Evolutionary conservation across 2,113 vertebrate species (phyloP).

Genomic region (Pimephales promelas): DNA sequence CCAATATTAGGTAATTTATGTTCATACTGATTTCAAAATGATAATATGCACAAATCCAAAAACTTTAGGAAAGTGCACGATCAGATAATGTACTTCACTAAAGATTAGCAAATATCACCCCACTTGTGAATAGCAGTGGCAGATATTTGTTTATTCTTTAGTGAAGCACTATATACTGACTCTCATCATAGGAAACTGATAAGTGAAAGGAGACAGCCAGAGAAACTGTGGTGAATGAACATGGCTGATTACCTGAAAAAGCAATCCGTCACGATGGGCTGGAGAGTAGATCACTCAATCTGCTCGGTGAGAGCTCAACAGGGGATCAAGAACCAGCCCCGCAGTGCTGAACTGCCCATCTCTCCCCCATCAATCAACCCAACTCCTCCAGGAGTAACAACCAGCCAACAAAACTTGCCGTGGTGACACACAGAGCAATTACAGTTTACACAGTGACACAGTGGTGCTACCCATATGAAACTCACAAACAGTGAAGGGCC

Average conservation of each 20-base stretch:
- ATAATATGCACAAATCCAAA: too few species aligned
- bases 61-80: too few species aligned
- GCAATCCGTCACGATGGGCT: conserved; percentile 81
- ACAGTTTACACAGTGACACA: conserved; percentile 39
- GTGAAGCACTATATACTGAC: neutral
- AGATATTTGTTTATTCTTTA: too few species aligned
- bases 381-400: conserved; percentile 36
- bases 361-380: conserved; percentile 41
- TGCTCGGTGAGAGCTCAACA: conserved; percentile 70
- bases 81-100: too few species aligned
- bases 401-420: conserved; percentile 27
- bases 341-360: conserved; percentile 53
- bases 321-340: conserved; percentile 60
- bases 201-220: conserved; percentile 51
- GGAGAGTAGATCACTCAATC: conserved; percentile 81
- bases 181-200: conserved; percentile 48
- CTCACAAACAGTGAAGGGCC: neutral
- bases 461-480: conserved; percentile 20
- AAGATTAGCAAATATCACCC: too few species aligned
- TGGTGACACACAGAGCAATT: conserved; percentile 34
- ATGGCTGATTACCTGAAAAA: conserved; percentile 88
- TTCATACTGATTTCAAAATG: neutral
- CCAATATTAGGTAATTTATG: too few species aligned
- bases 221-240: conserved; percentile 79
- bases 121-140: too few species aligned